These are phyloP conservation scores for Barbus barbus DNA, from an alignment of 2,113 vertebrate species.

Conservation along the genomic window DNA sequence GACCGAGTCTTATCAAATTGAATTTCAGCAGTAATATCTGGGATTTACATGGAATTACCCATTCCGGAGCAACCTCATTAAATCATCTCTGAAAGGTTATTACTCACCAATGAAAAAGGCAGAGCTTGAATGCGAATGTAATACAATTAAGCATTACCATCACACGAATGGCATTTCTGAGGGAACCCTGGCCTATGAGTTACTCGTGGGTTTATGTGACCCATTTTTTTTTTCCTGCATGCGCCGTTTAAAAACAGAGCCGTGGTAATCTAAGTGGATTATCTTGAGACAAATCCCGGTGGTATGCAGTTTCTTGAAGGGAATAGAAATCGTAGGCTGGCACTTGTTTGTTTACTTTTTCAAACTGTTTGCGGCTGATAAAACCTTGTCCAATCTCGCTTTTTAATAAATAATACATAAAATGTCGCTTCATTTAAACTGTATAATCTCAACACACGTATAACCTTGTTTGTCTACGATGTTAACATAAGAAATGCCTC, in stretches of 20 bases:
- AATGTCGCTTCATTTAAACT: background rate
- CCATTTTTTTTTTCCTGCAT: conserved; percentile 14
- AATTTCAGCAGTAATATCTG: conserved; percentile 60
- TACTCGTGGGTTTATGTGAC: conserved; percentile 55
- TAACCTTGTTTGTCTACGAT: background rate
- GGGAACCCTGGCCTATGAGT: conserved; percentile 45
- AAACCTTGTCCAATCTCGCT: background rate
- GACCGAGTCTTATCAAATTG: conserved; percentile 57
- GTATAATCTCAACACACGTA: background rate
- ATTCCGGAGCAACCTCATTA: conserved; percentile 56
- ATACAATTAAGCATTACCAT: conserved; percentile 50
- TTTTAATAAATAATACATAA: background rate
- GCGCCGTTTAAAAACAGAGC: conserved; percentile 73
- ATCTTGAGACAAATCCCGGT: conserved; percentile 78
- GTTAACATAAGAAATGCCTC: background rate
- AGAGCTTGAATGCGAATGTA: conserved; percentile 46
- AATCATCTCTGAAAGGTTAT: conserved; percentile 60
- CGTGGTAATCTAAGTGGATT: conserved; percentile 80
- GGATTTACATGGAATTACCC: conserved; percentile 59
- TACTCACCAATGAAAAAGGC: conserved; percentile 53
- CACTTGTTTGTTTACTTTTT: conserved; percentile 66
- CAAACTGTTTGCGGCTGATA: conserved; percentile 47
- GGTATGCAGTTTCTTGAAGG: conserved; percentile 74
- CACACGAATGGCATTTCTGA: conserved; percentile 35
- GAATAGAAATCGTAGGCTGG: conserved; percentile 66